phyloP scores from a whole-genome alignment of 1,140 invertebrate genomes.

The Acyrthosiphon pisum region DNA sequence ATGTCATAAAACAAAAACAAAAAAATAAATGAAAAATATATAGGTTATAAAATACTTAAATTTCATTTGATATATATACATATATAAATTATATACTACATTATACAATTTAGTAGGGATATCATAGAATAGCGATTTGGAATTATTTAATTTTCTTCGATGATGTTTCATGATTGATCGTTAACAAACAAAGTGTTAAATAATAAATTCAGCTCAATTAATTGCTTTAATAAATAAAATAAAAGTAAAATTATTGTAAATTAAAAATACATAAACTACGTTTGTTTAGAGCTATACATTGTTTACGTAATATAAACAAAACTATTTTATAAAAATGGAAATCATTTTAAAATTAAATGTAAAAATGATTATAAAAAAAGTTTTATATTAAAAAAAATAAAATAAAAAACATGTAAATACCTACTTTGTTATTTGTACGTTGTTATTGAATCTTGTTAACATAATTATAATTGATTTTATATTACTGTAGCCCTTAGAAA shows the following conservation, averaged over 20 bases:
- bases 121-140: conserved; percentile 9
- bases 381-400: conserved; percentile 51
- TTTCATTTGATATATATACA: not conserved
- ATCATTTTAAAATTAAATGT: conserved; percentile 36
- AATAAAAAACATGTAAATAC: conserved; percentile 52
- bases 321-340: conserved; percentile 50
- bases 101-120: conserved; percentile 20
- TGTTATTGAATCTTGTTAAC: conserved; percentile 57
- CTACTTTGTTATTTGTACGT: conserved; percentile 57
- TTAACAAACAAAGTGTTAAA: conserved; percentile 55
- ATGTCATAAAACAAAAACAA: conserved; percentile 51
- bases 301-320: conserved; percentile 44
- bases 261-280: conserved; percentile 41
- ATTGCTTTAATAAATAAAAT: conserved; percentile 53
- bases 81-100: not conserved
- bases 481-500: conserved; percentile 37
- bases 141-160: conserved; percentile 28
- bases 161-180: conserved; percentile 32
- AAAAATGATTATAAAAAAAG: conserved; percentile 38
- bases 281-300: conserved; percentile 48
- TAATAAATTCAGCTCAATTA: conserved; percentile 57
- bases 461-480: conserved; percentile 57
- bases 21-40: not conserved
- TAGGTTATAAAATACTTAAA: conserved; percentile 26
- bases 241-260: conserved; percentile 49